Evolutionary conservation across 1,140 invertebrate genomes (phyloP).

Genomic region (Euwallacea fornicatus): DNA sequence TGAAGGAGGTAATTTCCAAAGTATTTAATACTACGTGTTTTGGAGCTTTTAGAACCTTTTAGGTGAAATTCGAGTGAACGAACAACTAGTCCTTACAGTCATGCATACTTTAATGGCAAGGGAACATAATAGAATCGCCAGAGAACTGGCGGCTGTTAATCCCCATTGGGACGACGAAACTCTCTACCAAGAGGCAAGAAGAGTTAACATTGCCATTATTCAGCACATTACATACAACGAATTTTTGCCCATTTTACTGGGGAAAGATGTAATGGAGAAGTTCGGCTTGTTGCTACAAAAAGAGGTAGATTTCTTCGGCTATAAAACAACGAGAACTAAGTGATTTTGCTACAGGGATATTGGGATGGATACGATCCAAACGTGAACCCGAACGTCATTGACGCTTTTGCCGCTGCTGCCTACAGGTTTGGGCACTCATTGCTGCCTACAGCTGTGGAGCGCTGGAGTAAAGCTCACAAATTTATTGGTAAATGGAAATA

Average conservation of each 20-base stretch:
- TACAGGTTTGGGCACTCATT: conserved; percentile 90
- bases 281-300: conserved; percentile 83
- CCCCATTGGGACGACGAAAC: conserved; percentile 96
- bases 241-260: conserved; percentile 90
- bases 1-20: conserved; percentile 68
- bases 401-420: conserved; percentile 84
- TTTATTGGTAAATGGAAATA: conserved; percentile 74
- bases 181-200: conserved; percentile 87
- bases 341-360: conserved; percentile 62
- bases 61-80: conserved; percentile 93
- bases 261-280: conserved; percentile 91
- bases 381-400: conserved; percentile 84
- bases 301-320: conserved; percentile 59
- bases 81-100: conserved; percentile 86
- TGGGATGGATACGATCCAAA: conserved; percentile 87
- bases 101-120: conserved; percentile 89
- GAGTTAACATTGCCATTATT: conserved; percentile 86
- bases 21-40: background rate
- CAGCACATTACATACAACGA: conserved; percentile 95
- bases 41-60: conserved; percentile 44
- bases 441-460: conserved; percentile 82
- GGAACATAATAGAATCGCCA: conserved; percentile 85
- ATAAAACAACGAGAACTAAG: background rate
- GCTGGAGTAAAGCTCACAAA: conserved; percentile 92
- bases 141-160: conserved; percentile 75